Base-by-base conservation (phyloP, 2,113 vertebrate genomes). In the Rhea americana region DNA sequence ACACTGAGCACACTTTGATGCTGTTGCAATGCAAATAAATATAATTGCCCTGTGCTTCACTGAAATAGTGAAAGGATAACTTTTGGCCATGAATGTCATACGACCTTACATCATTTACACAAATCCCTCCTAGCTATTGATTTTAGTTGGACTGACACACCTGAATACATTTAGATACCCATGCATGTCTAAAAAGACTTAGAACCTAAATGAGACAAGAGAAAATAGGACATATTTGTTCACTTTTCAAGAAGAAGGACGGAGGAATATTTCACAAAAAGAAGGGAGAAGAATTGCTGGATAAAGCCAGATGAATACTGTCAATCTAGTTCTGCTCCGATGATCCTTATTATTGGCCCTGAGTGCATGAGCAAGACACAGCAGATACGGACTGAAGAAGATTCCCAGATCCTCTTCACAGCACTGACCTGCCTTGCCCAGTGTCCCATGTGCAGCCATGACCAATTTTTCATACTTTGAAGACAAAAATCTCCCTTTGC, bases 1-100 rank as follows among this genome's bases (percentile, higher is more conserved):
- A 67, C 53, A 37, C 18, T 0, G 0, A 70, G 72, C 61, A 5
- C 9, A 3, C 8, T 24, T 39, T 25, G 15, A 17, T 43, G 47
- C 7, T 61, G 37, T 41, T 20, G 81, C 25, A 48, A 66, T 7
- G 37, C 50, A 45, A 21, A 13, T 10, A 53, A 55, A 45, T 47
- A 8, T 26, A 62, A 43, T 55, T 85, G 58, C 63, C 51, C 41
- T n/a, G n/a, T 32, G 59, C 61, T n/a, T 26, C 55, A 28, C 35
- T 75, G 65, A 32, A 53, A 6, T 0, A 0, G 55, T 13, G n/a
- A 20, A 25, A 76, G 39, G 58, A 28, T 37, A 37, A 16, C 11
- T 77, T 47, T 50, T 70, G 68, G 55, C 30, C 30, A 20, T 0
- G 1, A 25, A 18, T 12, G 39, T 71, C 66, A n/a, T 2, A 12